Conservation (phyloP, 2,797 vertebrate species). For the Cynodonichthys magdalenae region DNA sequence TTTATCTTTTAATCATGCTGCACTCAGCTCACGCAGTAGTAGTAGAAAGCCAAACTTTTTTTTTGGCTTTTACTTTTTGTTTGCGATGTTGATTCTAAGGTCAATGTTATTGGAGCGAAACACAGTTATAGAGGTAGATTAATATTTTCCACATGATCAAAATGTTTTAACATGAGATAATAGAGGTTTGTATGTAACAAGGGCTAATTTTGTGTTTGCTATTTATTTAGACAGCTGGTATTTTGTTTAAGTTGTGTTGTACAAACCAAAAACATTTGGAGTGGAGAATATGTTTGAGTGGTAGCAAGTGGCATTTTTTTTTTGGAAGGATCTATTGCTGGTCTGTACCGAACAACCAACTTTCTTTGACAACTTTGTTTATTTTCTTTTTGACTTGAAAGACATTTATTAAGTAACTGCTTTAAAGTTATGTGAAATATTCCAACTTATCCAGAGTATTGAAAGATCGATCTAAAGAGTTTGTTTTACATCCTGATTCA, state of each 20-base stretch:
- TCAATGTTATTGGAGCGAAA: background rate
- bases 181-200: slow-evolving; percentile 7
- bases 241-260: too few relatives aligned
- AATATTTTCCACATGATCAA: background rate
- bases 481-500: slow-evolving; percentile 4
- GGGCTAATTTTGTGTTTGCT: slow-evolving; percentile 6
- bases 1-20: slow-evolving; percentile 3
- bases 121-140: background rate
- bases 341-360: background rate
- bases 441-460: slow-evolving; percentile 5
- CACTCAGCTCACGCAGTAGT: background rate
- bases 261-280: too few relatives aligned
- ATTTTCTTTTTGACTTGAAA: slow-evolving; percentile 1
- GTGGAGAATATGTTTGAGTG: too few relatives aligned
- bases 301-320: background rate
- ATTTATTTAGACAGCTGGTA: background rate
- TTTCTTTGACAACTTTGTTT: slow-evolving; percentile 2
- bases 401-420: background rate
- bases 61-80: background rate
- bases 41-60: background rate
- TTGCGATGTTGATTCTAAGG: background rate
- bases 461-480: slow-evolving; percentile 2
- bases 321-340: background rate
- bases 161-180: background rate
- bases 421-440: slow-evolving; percentile 14